phyloP scores from a whole-genome alignment of 2,888 invertebrate genomes.

The Arge pagana region DNA sequence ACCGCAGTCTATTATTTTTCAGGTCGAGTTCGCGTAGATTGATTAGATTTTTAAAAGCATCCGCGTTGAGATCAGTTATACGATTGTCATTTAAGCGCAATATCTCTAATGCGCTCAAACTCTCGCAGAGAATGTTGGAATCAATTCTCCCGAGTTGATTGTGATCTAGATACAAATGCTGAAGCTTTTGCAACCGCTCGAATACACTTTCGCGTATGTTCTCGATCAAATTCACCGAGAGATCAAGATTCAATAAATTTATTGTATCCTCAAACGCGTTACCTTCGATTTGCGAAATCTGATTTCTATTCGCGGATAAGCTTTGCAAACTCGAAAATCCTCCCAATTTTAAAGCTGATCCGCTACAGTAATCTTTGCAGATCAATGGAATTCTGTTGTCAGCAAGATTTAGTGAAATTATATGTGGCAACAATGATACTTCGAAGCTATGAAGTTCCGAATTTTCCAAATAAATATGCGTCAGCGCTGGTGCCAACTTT shows the following conservation, averaged over 20 bases:
- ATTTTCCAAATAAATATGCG: conserved; percentile 41
- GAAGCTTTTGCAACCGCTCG: too few relatives aligned
- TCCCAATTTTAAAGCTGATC: conserved; percentile 33
- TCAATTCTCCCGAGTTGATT: too few relatives aligned
- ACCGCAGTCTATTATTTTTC: too few relatives aligned
- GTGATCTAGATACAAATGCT: too few relatives aligned
- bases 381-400: conserved; percentile 38
- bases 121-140: too few relatives aligned
- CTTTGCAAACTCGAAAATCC: conserved; percentile 35
- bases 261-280: conserved; percentile 39
- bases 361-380: conserved; percentile 36
- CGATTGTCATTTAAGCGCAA: too few relatives aligned
- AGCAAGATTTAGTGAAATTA: conserved; percentile 39
- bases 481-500: conserved; percentile 37
- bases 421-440: conserved; percentile 30
- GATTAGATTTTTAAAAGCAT: too few relatives aligned
- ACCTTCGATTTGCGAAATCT: conserved; percentile 35
- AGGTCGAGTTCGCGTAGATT: too few relatives aligned
- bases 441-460: conserved; percentile 38
- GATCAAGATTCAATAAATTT: conserved; percentile 36
- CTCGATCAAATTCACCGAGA: conserved; percentile 41
- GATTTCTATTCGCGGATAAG: conserved; percentile 38
- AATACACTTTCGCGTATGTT: too few relatives aligned
- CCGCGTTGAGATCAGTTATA: too few relatives aligned
- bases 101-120: too few relatives aligned